Percentiles rank a stretch among this genome's conserved stretches.
These are phyloP conservation scores for Pantherophis vulpinus DNA, from an alignment of 2,797 vertebrate genomes.

Conservation along the genomic window DNA sequence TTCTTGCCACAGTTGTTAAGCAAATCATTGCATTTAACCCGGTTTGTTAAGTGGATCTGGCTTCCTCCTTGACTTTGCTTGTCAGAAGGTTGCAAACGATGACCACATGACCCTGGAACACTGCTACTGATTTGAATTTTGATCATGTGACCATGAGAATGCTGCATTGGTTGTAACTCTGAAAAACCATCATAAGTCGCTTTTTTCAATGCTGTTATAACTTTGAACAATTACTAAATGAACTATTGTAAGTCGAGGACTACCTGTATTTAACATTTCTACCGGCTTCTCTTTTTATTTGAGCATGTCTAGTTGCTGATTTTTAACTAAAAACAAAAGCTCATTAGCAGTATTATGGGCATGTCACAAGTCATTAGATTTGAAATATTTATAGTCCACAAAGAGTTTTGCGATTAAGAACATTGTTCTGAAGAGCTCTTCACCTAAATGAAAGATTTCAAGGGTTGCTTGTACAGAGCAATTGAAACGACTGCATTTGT, in stretches of 20 bases:
- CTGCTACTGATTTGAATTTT: neutral
- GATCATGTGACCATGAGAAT: neutral
- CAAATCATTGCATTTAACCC: neutral
- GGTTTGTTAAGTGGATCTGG: neutral
- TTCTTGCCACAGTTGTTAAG: neutral
- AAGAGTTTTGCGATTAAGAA: neutral
- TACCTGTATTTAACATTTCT: conserved; percentile 55
- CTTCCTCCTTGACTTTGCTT: neutral
- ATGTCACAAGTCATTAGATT: conserved; percentile 56
- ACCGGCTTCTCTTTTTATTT: conserved; percentile 62
- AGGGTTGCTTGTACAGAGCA: neutral
- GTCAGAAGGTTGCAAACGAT: neutral
- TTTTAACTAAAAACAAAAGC: conserved; percentile 55
- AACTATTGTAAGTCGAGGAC: neutral
- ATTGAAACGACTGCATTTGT: conserved; percentile 13
- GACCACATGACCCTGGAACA: neutral
- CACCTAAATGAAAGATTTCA: neutral
- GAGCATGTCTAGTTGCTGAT: conserved; percentile 55
- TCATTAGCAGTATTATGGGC: conserved; percentile 55
- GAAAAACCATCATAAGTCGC: neutral
- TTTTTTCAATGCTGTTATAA: neutral
- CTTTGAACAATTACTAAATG: neutral
- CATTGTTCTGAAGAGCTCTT: neutral
- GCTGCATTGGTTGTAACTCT: neutral
- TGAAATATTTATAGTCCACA: conserved; percentile 57